Conservation (phyloP, 2,888 invertebrate species). For the Archaeoteleia sp. region DNA sequence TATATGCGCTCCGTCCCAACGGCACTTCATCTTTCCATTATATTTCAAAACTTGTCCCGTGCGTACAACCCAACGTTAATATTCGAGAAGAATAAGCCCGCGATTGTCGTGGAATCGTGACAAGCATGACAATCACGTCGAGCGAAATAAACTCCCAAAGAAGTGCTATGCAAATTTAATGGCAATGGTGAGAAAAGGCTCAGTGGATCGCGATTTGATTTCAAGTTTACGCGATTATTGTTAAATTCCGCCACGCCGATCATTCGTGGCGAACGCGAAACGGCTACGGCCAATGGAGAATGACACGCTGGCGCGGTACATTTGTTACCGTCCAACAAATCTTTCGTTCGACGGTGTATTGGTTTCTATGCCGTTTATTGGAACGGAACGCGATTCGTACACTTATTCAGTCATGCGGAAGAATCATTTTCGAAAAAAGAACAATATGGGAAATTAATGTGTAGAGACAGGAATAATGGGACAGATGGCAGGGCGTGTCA, state of each 20-base stretch:
- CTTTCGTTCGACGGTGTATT: slow-evolving; percentile 15
- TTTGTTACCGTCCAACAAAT: slow-evolving; percentile 20
- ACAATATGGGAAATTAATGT: slow-evolving; percentile 32
- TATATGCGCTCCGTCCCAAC: too few species aligned
- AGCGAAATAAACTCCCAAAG: slow-evolving; percentile 24
- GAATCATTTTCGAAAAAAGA: slow-evolving; percentile 31
- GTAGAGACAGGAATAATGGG: slow-evolving; percentile 18
- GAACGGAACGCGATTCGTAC: slow-evolving; percentile 44
- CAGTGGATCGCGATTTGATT: background rate
- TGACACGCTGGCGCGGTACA: slow-evolving; percentile 24
- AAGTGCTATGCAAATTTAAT: slow-evolving; percentile 28
- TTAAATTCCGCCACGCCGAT: background rate
- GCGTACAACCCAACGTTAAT: slow-evolving; percentile 19
- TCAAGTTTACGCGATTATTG: background rate
- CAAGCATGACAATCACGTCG: slow-evolving; percentile 33
- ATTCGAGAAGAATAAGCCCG: slow-evolving; percentile 40
- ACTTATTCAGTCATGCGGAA: slow-evolving; percentile 46
- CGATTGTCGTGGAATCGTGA: slow-evolving; percentile 40
- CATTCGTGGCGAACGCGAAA: background rate
- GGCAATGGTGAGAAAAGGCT: slow-evolving; percentile 9
- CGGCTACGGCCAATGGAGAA: slow-evolving; percentile 17
- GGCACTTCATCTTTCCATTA: slow-evolving; percentile 25
- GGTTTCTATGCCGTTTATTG: slow-evolving; percentile 34
- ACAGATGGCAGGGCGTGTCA: slow-evolving; percentile 17
- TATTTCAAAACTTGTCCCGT: slow-evolving; percentile 41